These are phyloP conservation scores for Brotula barbata DNA, from an alignment of 2,797 vertebrate genomes.

Conservation along the genomic window DNA sequence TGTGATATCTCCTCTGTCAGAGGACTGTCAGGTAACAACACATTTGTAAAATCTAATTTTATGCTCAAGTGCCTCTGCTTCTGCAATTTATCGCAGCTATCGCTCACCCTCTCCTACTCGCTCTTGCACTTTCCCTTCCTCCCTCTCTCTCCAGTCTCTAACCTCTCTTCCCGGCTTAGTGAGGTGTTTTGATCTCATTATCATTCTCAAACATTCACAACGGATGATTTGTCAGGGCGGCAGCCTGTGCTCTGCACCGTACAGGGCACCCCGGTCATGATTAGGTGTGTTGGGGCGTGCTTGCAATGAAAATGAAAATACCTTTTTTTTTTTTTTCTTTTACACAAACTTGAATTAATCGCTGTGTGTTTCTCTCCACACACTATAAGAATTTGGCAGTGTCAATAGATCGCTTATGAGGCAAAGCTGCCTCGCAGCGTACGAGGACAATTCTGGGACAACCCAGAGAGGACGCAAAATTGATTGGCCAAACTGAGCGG, in stretches of 20 bases:
- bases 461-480: conserved; percentile 45
- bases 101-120: conserved; percentile 63
- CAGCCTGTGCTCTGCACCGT: conserved; percentile 64
- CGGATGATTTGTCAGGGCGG: conserved; percentile 76
- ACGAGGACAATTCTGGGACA: conserved; percentile 47
- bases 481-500: conserved; percentile 55
- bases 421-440: conserved; percentile 40
- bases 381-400: conserved; percentile 37
- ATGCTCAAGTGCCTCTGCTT: conserved; percentile 86
- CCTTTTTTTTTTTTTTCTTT: conserved; percentile 25
- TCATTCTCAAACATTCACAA: conserved; percentile 81
- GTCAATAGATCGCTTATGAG: conserved; percentile 44
- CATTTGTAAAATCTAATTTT: conserved; percentile 90
- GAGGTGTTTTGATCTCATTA: conserved; percentile 81
- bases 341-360: conserved; percentile 45
- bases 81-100: conserved; percentile 81
- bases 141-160: conserved; percentile 61
- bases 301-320: conserved; percentile 67
- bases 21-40: conserved; percentile 86
- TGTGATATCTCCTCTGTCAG: conserved; percentile 81
- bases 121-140: conserved; percentile 40
- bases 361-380: conserved; percentile 29
- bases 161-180: conserved; percentile 70
- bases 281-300: conserved; percentile 59
- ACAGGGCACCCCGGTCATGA: conserved; percentile 67